Base-by-base conservation (phyloP, 2,113 vertebrate species). In the Tylochromis polylepis region DNA sequence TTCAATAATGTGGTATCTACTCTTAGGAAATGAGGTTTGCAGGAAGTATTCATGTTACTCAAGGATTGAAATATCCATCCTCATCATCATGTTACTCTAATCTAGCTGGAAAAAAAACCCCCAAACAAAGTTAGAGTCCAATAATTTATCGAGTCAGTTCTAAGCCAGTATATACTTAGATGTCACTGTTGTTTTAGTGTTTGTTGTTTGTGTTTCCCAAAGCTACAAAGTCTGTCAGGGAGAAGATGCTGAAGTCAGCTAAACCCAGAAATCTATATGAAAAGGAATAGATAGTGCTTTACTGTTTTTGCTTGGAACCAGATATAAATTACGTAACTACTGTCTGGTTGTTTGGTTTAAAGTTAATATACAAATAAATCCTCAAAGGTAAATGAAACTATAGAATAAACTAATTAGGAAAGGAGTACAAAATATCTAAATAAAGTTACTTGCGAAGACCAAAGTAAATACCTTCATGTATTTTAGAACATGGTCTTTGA, bases 1-100 rank as follows among this genome's bases (percentile, higher is more conserved):
- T 83, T 91, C 87, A 87, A 90, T 89, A 83, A 91, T 90, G 70
- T 84, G 88, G 20, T 22, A 10, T 62, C 38, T 55, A 49, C 72
- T 87, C 62, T 80, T 57, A 70, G 36, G 46, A 89, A 88, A 82
- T 62, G 1, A 65, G 59, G 81, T 87, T 89, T 81, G 49, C 20
- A 31, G 51, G 70, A 80, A 34, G 31, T 75, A 46, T 70, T 81
- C 83, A 82, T 67, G 56, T 85, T 80, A 72, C 41, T 56, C 12
- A 72, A 53, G 41, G 2, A 18, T 31, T 65, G 3, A 70, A 70
- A 70, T 55, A 67, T 79, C 1, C 24, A 77, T 27, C 24, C 5
- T 24, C 38, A 43, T 49, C 10, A 51, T 65, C 60, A 14, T 38
- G 34, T 65, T 38, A 38, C 34, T 65, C 34, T 65, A 34, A 65